Conservation (phyloP, 1,140 invertebrate genomes). For the Lineus longissimus region DNA sequence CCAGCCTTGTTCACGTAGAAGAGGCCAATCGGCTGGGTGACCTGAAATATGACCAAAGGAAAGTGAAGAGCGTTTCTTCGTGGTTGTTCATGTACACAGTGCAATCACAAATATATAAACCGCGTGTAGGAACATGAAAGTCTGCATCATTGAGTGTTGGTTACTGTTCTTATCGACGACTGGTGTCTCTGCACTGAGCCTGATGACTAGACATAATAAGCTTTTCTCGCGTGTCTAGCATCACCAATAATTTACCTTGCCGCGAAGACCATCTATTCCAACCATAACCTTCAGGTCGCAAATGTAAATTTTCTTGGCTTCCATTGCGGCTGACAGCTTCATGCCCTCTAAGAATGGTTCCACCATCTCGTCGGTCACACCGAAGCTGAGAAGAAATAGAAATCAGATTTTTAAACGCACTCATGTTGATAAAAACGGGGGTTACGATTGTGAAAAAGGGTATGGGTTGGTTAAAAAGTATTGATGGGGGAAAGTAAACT, state of each 20-base stretch:
- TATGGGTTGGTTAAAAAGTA: too few relatives aligned
- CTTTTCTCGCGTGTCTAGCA: too few relatives aligned
- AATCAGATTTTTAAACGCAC: too few relatives aligned
- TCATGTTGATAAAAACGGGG: too few relatives aligned
- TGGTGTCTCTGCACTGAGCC: too few relatives aligned
- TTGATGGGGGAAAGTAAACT: too few relatives aligned
- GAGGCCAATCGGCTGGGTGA: constrained; percentile 49
- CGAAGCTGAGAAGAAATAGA: constrained; percentile 10
- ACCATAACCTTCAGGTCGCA: constrained; percentile 24
- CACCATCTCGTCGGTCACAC: constrained; percentile 25
- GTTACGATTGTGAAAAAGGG: too few relatives aligned
- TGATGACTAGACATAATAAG: too few relatives aligned
- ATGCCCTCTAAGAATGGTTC: constrained; percentile 24
- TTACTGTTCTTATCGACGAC: neutral
- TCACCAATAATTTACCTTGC: too few relatives aligned
- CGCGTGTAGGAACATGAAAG: neutral
- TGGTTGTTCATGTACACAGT: neutral
- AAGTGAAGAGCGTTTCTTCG: neutral
- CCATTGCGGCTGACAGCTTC: constrained; percentile 16
- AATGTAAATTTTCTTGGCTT: constrained; percentile 23
- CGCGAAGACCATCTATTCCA: too few relatives aligned
- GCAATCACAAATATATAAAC: neutral
- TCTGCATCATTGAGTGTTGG: neutral
- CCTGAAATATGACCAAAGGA: constrained; percentile 21
- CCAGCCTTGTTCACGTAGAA: constrained; percentile 46